Conservation (phyloP, 1,140 invertebrate genomes). For the Aradophagus sp. region DNA sequence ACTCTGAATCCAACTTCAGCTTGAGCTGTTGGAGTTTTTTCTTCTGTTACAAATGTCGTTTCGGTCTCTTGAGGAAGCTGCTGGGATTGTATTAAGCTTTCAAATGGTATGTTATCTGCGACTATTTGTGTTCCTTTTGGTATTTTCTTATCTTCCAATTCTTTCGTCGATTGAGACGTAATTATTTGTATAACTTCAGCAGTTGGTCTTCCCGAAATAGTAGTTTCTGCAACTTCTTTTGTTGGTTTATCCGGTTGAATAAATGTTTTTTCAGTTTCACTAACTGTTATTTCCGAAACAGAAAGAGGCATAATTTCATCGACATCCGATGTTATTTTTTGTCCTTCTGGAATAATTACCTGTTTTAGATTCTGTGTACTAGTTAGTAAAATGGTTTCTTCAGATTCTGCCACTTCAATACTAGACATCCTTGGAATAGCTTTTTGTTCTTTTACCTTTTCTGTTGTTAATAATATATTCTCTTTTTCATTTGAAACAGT, state of each 20-base stretch:
- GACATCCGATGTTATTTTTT: constrained; percentile 57
- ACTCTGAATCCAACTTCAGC: constrained; percentile 63
- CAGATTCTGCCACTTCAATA: constrained; percentile 61
- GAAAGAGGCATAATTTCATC: constrained; percentile 61
- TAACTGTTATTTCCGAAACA: constrained; percentile 61
- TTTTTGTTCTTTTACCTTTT: constrained; percentile 45
- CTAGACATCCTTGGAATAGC: constrained; percentile 52
- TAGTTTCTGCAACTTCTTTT: constrained; percentile 60
- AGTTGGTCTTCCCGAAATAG: constrained; percentile 56
- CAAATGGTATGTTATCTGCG: constrained; percentile 62
- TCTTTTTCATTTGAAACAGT: constrained; percentile 47
- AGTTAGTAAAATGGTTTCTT: constrained; percentile 40
- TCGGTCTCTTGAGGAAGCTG: constrained; percentile 61
- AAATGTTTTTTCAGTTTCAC: constrained; percentile 60
- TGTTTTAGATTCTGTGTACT: constrained; percentile 55
- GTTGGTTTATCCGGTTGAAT: constrained; percentile 49
- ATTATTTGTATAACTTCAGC: constrained; percentile 64
- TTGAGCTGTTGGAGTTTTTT: constrained; percentile 38
- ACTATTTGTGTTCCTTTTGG: constrained; percentile 56
- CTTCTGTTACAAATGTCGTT: constrained; percentile 42
- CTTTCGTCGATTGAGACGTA: constrained; percentile 55
- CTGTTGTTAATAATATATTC: constrained; percentile 55
- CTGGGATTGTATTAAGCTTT: constrained; percentile 62
- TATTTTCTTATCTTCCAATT: constrained; percentile 37
- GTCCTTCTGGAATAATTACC: constrained; percentile 48